Conservation (phyloP, 2,113 vertebrate species). For the Phaethon lepturus region DNA sequence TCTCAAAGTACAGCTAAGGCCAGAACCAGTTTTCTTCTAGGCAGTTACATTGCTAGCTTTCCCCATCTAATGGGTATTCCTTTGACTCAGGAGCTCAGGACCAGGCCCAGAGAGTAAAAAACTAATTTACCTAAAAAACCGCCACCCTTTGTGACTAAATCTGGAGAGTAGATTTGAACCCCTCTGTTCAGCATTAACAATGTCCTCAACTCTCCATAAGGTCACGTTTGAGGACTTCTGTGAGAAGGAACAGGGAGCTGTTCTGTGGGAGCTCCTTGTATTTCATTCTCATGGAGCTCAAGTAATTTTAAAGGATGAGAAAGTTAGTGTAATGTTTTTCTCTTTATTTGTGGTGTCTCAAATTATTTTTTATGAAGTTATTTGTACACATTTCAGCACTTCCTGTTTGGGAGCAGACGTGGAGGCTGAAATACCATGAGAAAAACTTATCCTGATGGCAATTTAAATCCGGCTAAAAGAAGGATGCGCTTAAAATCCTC, state of each 20-base stretch:
- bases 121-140: background rate
- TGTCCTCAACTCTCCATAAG: background rate
- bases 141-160: background rate
- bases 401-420: slow-evolving; percentile 53
- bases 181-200: background rate
- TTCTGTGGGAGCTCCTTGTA: background rate
- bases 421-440: slow-evolving; percentile 56
- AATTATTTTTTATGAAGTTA: slow-evolving; percentile 59
- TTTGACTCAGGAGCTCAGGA: background rate
- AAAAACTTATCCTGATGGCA: slow-evolving; percentile 54
- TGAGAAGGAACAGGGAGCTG: slow-evolving; percentile 6
- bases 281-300: slow-evolving; percentile 57
- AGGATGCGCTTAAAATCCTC: slow-evolving; percentile 19
- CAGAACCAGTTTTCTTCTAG: background rate
- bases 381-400: slow-evolving; percentile 54
- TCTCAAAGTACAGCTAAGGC: background rate
- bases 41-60: background rate
- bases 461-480: slow-evolving; percentile 22
- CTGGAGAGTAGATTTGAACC: background rate
- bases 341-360: slow-evolving; percentile 43
- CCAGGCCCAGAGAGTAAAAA: background rate
- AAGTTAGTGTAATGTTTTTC: slow-evolving; percentile 46
- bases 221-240: background rate
- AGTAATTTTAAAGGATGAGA: slow-evolving; percentile 48
- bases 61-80: background rate